Percentiles rank a stretch among this genome's conserved stretches.
These are phyloP conservation scores for Rhodeus uyekii DNA, from an alignment of 2,797 vertebrate species.

Conservation along the genomic window DNA sequence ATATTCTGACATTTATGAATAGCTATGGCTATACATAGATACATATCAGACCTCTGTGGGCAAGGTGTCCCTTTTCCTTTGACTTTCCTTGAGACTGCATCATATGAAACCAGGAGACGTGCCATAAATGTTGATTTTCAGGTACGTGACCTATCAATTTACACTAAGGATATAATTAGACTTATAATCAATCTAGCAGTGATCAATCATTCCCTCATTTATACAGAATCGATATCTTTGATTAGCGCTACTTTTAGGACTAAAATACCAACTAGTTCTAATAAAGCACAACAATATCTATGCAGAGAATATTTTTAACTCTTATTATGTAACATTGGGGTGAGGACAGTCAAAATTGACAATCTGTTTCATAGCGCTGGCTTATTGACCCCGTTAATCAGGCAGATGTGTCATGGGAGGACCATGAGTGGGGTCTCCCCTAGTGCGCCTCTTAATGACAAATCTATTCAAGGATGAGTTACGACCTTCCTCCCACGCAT, in stretches of 20 bases:
- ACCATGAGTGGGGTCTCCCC: slow-evolving; percentile 28
- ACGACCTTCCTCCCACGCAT: slow-evolving; percentile 25
- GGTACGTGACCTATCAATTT: not conserved
- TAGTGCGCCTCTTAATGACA: slow-evolving; percentile 41
- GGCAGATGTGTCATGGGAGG: slow-evolving; percentile 34
- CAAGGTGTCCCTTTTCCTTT: not conserved
- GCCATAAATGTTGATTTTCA: not conserved
- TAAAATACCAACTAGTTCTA: not conserved
- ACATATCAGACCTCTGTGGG: not conserved
- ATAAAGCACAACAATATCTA: not conserved
- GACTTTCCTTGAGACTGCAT: not conserved
- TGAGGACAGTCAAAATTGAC: not conserved
- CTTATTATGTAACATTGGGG: not conserved
- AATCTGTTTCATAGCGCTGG: not conserved
- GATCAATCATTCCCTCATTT: not conserved
- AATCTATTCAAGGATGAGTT: slow-evolving; percentile 50
- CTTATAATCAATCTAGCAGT: not conserved
- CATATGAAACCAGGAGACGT: not conserved
- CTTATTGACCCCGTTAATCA: slow-evolving; percentile 48
- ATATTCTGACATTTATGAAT: not conserved
- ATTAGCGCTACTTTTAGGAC: not conserved
- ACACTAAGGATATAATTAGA: not conserved
- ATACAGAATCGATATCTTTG: not conserved
- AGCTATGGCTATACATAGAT: not conserved
- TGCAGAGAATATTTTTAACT: not conserved